Evolutionary conservation across 2,797 vertebrate genomes (phyloP).

Genomic region (Cebuella pygmaea): DNA sequence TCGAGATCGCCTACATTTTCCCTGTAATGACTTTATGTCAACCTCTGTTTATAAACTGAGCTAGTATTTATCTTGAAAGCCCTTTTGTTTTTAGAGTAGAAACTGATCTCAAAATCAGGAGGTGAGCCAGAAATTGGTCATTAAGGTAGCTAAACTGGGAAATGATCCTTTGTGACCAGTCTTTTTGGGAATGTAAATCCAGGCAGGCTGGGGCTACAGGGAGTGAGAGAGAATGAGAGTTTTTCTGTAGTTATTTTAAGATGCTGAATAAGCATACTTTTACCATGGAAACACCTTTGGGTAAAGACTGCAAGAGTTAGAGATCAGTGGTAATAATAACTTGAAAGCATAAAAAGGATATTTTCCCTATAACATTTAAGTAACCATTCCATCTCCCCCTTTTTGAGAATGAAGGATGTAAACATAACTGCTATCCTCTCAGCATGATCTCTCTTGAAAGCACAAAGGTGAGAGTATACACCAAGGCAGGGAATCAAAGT

Average conservation of each 20-base stretch:
- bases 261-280: constrained; percentile 24
- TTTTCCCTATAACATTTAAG: constrained; percentile 2
- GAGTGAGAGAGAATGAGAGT: constrained; percentile 8
- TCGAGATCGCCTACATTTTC: neutral
- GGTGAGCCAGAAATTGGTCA: constrained; percentile 49
- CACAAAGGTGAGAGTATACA: constrained; percentile 22
- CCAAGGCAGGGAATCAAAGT: constrained; percentile 29
- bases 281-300: constrained; percentile 30
- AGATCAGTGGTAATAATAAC: constrained; percentile 6
- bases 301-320: constrained; percentile 9
- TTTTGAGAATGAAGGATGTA: constrained; percentile 49
- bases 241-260: constrained; percentile 59
- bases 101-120: constrained; percentile 51
- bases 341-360: constrained; percentile 17
- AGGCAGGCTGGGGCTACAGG: neutral
- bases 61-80: constrained; percentile 64
- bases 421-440: constrained; percentile 2
- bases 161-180: constrained; percentile 53
- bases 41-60: constrained; percentile 46
- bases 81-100: constrained; percentile 54
- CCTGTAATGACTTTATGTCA: neutral
- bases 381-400: neutral
- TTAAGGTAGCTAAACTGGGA: constrained; percentile 54
- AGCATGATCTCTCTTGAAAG: constrained; percentile 10
- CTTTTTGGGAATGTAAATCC: constrained; percentile 53